Conservation (phyloP, 2,797 vertebrate genomes). For the Florisuga fusca region DNA sequence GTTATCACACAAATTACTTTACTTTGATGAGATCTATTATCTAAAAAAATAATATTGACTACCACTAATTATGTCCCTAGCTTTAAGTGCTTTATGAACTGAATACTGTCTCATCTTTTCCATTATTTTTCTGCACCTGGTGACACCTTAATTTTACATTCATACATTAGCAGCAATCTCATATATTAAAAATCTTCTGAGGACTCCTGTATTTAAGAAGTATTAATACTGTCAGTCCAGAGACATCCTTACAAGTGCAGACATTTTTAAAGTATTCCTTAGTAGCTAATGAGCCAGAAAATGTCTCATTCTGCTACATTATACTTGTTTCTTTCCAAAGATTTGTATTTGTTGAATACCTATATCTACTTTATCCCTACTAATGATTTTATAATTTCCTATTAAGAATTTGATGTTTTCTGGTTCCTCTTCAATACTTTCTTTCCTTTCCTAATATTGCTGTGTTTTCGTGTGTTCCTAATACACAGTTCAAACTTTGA, state of each 20-base stretch:
- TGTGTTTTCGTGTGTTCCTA: not conserved
- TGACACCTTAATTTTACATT: not conserved
- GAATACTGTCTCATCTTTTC: not conserved
- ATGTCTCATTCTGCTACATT: not conserved
- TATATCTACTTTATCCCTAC: not conserved
- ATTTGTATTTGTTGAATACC: not conserved
- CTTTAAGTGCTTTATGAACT: not conserved
- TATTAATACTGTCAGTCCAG: not conserved
- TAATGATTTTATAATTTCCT: not conserved
- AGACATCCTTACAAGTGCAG: not conserved
- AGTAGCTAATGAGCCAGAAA: not conserved
- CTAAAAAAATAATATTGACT: not conserved
- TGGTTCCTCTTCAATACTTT: not conserved
- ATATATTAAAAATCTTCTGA: not conserved
- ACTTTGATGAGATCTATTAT: not conserved
- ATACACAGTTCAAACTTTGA: not conserved
- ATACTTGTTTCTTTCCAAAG: not conserved
- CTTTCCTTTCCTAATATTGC: not conserved
- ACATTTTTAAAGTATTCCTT: not conserved
- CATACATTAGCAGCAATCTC: not conserved
- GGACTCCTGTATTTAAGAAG: not conserved
- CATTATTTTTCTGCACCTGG: not conserved
- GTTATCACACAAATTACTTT: not conserved
- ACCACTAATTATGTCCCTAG: not conserved
- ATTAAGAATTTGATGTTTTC: not conserved